Percentiles rank a stretch among this genome's conserved stretches.
Conservation (phyloP, 2,888 invertebrate genomes). For the Neoitamus cyanurus region DNA sequence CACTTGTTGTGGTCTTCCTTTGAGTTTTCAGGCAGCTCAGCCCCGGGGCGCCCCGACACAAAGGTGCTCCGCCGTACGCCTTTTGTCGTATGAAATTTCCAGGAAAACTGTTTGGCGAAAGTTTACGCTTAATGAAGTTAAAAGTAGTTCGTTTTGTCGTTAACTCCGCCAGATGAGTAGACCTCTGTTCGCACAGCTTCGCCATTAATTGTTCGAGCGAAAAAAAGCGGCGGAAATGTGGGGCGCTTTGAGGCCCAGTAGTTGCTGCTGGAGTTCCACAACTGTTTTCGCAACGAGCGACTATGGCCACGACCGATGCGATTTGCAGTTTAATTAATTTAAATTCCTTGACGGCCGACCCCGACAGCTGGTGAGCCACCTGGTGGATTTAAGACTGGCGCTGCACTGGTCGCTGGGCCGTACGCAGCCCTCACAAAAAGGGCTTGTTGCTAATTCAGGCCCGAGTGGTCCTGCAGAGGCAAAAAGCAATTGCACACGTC, state of each 20-base stretch:
- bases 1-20: constrained; percentile 46
- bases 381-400: not conserved
- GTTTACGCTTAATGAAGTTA: constrained; percentile 46
- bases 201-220: constrained; percentile 34
- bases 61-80: constrained; percentile 9
- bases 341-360: not conserved
- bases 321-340: not conserved
- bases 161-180: constrained; percentile 29
- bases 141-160: constrained; percentile 45
- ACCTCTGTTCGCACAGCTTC: constrained; percentile 13
- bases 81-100: constrained; percentile 18
- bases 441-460: not conserved
- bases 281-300: not conserved
- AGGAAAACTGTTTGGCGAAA: constrained; percentile 44
- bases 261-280: not conserved
- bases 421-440: not conserved
- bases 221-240: constrained; percentile 10
- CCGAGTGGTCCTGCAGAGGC: not conserved
- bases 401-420: not conserved
- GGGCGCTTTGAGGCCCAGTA: not conserved
- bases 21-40: not conserved
- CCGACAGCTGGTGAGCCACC: not conserved
- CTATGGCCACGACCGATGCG: not conserved
- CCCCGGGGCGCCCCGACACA: not conserved
- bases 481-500: not conserved